Evolutionary conservation across 2,113 vertebrate genomes (phyloP), one percentile per base, ranked within the genome.

Genomic region (Malurus cyaneus): DNA sequence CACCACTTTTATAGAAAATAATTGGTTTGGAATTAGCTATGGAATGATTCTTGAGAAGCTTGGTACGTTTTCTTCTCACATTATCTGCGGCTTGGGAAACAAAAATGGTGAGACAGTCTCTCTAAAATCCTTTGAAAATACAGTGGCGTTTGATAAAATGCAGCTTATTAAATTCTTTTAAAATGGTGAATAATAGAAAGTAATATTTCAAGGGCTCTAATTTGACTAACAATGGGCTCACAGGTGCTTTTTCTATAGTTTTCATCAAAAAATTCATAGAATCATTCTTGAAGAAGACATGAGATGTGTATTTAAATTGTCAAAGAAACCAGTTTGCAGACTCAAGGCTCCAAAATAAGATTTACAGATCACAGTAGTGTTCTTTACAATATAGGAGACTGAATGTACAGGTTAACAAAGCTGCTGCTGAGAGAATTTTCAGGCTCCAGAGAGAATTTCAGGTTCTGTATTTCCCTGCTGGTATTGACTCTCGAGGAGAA

Each of bases 211-310:
- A 77, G 72, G 26, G 42, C 71, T 89, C 47, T 89, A 62, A 79
- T 41, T 84, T 91, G 78, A 57, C 66, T 93, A 50, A 82, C 87
- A 92, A 19, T 83, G 79, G 46, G 18, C 54, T 95, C 85, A 86
- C 29, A 18, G 73, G 74, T 96, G 74, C 50, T 77, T 92, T 87
- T 91, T 94, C 80, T 82, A 9, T 46, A 41, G 49, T 47, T 94
- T 50, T 19, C 80, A 73, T 77, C 42, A 82, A 89, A 85, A 87
- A 62, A 28, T 32, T 32, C 47, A 5, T 18, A 32, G 71, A 60
- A 34, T 57, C 1, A 0, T 86, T 94, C 67, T 66, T 65, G 32
- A 67, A 72, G 61, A 62, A 87, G 42, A 31, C 34, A 76, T 84
- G 56, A 57, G 60, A 64, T 62, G 47, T 59, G 61, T 34, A 36